Conservation (phyloP, 2,888 invertebrate species). For the Caenorhabditis macrosperma region DNA sequence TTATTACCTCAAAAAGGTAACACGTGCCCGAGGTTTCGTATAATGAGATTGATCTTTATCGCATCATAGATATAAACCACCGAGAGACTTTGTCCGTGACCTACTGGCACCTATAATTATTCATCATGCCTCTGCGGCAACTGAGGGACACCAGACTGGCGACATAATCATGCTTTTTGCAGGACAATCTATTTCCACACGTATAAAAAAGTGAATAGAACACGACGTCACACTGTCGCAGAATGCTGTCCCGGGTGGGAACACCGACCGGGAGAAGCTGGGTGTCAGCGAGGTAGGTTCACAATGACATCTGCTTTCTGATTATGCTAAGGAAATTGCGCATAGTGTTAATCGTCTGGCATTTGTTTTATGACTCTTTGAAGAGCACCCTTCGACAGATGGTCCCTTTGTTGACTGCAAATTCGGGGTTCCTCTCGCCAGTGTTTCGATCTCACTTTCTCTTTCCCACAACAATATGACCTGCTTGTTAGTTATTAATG, state of each 20-base stretch:
- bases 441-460: not conserved
- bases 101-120: slow-evolving; percentile 43
- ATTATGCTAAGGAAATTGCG: slow-evolving; percentile 51
- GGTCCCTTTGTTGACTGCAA: not conserved
- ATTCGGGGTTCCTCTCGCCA: not conserved
- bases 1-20: not conserved
- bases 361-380: slow-evolving; percentile 47
- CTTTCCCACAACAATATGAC: not conserved
- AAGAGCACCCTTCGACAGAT: slow-evolving; percentile 17
- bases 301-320: slow-evolving; percentile 72
- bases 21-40: not conserved
- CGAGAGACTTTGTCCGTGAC: slow-evolving; percentile 34
- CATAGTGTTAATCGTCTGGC: slow-evolving; percentile 37
- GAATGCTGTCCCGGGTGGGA: slow-evolving; percentile 83
- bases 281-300: slow-evolving; percentile 82
- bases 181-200: slow-evolving; percentile 83
- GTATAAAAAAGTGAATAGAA: slow-evolving; percentile 81
- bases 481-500: slow-evolving; percentile 27
- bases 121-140: slow-evolving; percentile 19
- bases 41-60: slow-evolving; percentile 36
- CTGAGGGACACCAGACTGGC: not conserved
- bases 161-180: slow-evolving; percentile 64
- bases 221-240: slow-evolving; percentile 81
- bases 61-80: not conserved
- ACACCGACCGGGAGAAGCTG: slow-evolving; percentile 79